Evolutionary conservation across 2,888 invertebrate species (phyloP).

Genomic region (Drosophila parthenogenetica): DNA sequence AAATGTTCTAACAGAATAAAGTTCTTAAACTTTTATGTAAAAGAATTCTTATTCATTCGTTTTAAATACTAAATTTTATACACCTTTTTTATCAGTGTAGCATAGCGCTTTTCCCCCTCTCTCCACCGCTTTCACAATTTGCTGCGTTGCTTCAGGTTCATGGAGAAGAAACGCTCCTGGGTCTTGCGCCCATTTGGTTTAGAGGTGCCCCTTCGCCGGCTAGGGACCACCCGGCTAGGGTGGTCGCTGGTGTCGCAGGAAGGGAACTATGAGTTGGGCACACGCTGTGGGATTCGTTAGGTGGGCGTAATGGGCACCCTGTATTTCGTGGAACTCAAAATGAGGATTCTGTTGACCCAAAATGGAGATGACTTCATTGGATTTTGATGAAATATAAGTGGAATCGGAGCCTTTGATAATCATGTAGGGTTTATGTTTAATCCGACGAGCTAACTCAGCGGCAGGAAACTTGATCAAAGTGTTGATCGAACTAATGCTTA

Average conservation of each 20-base stretch:
- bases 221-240: constrained; percentile 51
- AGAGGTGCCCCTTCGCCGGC: constrained; percentile 22
- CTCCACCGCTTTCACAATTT: constrained; percentile 32
- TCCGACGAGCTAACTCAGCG: constrained; percentile 86
- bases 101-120: background rate
- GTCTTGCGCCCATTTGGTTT: constrained; percentile 4
- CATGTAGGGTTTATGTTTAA: constrained; percentile 87
- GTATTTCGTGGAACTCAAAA: constrained; percentile 87
- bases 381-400: constrained; percentile 85
- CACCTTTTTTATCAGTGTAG: background rate
- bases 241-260: constrained; percentile 57
- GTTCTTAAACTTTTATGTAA: too few relatives aligned
- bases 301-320: constrained; percentile 90
- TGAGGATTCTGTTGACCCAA: constrained; percentile 86
- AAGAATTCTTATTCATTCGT: too few relatives aligned
- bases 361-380: constrained; percentile 86
- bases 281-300: constrained; percentile 87
- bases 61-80: too few relatives aligned
- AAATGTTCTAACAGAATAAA: too few relatives aligned
- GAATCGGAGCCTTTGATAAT: constrained; percentile 87
- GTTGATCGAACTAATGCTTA: background rate
- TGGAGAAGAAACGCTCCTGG: constrained; percentile 35
- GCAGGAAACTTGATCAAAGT: constrained; percentile 58
- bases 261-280: constrained; percentile 85
- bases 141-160: constrained; percentile 21